Evolutionary conservation across 1,140 invertebrate genomes (phyloP).

Genomic region (Drosophila oshimai): DNA sequence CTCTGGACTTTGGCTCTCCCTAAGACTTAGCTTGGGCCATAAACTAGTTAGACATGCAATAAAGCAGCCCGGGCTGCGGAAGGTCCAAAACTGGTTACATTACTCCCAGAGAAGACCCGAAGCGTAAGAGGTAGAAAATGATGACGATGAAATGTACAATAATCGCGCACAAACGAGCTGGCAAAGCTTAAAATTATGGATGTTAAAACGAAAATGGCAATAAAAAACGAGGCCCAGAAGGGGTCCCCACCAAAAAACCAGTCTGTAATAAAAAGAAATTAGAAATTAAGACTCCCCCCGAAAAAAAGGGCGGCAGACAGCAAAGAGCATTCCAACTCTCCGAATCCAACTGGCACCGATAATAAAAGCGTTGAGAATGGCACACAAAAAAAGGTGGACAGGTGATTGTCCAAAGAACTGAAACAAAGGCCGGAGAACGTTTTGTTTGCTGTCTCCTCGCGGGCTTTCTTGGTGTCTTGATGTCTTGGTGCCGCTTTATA

Average conservation of each 20-base stretch:
- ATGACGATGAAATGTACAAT: conserved; percentile 39
- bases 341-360: conserved; percentile 17
- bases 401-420: conserved; percentile 29
- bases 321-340: conserved; percentile 33
- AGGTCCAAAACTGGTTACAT: conserved; percentile 77
- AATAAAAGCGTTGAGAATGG: conserved; percentile 38
- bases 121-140: conserved; percentile 41
- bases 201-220: conserved; percentile 66
- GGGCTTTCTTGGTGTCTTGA: conserved; percentile 19
- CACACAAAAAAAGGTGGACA: conserved; percentile 9
- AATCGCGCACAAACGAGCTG: conserved; percentile 50
- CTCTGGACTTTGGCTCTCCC: conserved; percentile 28
- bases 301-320: conserved; percentile 48
- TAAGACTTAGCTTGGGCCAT: conserved; percentile 33
- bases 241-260: conserved; percentile 18
- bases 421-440: conserved; percentile 43
- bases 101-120: conserved; percentile 21
- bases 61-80: conserved; percentile 45
- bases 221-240: conserved; percentile 32
- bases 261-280: conserved; percentile 58
- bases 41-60: conserved; percentile 72
- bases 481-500: conserved; percentile 48
- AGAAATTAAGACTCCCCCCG: conserved; percentile 46
- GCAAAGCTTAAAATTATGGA: conserved; percentile 56
- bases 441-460: conserved; percentile 16